These are phyloP conservation scores for Antidorcas marsupialis DNA, from an alignment of 2,113 vertebrate species.

Conservation along the genomic window DNA sequence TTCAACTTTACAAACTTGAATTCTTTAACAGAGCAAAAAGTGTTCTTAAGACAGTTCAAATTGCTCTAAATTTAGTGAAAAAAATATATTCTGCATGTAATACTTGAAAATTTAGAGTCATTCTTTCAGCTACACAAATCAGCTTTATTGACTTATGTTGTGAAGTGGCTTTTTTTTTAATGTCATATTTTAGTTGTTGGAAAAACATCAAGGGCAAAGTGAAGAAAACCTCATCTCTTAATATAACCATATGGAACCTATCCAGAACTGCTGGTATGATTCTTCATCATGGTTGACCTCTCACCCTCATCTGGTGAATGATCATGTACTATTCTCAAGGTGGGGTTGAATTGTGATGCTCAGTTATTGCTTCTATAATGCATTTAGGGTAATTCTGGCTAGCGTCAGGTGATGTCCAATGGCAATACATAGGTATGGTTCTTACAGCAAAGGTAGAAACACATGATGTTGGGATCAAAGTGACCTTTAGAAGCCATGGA, in stretches of 20 bases:
- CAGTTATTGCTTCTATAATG: neutral
- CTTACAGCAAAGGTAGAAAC: neutral
- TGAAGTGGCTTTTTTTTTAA: neutral
- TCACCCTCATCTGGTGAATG: neutral
- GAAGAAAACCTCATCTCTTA: neutral
- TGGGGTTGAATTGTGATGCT: neutral
- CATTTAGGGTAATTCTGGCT: neutral
- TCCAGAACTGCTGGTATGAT: neutral
- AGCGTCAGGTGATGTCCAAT: too few species aligned
- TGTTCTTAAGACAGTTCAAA: neutral
- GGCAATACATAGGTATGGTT: neutral
- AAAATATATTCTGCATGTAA: slow-evolving; percentile 34
- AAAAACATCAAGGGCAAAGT: neutral
- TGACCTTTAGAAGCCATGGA: neutral
- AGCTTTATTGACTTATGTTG: neutral
- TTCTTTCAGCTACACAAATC: neutral
- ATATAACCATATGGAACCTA: neutral
- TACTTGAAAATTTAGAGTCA: slow-evolving; percentile 11
- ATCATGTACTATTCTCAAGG: neutral
- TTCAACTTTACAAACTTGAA: slow-evolving; percentile 39
- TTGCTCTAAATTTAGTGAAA: slow-evolving; percentile 24
- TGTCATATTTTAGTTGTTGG: neutral
- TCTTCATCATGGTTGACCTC: neutral
- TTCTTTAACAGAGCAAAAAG: slow-evolving; percentile 23
- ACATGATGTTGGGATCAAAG: neutral